Evolutionary conservation across 2,888 invertebrate species (phyloP).

Genomic region (Limnephilus auricula): DNA sequence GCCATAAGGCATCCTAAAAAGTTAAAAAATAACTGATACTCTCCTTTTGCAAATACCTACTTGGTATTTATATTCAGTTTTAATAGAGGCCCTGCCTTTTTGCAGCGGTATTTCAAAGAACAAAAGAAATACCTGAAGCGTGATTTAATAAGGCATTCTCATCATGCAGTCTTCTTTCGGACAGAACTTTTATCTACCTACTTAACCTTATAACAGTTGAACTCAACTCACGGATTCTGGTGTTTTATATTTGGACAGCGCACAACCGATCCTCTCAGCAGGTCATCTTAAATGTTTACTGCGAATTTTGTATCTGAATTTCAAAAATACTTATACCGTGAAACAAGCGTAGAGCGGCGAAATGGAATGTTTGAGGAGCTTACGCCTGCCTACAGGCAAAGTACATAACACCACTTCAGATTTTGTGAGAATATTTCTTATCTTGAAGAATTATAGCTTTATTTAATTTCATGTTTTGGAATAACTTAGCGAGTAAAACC

Average conservation of each 20-base stretch:
- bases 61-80: background rate
- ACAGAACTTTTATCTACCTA: conserved; percentile 18
- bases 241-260: conserved; percentile 31
- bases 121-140: conserved; percentile 37
- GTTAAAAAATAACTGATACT: background rate
- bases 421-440: background rate
- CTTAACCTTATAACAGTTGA: conserved; percentile 41
- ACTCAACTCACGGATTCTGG: conserved; percentile 19
- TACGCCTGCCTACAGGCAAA: conserved; percentile 4
- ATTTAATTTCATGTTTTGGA: too few species aligned
- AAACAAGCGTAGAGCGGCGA: background rate
- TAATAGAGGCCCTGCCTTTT: background rate
- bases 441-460: too few species aligned
- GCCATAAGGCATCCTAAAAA: background rate
- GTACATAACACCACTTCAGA: background rate
- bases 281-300: background rate
- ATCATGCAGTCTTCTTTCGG: background rate
- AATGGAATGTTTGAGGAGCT: background rate
- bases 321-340: background rate
- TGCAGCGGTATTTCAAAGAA: conserved; percentile 22
- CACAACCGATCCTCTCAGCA: background rate
- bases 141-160: conserved; percentile 38
- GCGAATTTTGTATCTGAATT: background rate
- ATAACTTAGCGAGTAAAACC: too few species aligned
- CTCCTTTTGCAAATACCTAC: background rate